Conservation (phyloP, 2,797 vertebrate species). For the Scarus forsteni region DNA sequence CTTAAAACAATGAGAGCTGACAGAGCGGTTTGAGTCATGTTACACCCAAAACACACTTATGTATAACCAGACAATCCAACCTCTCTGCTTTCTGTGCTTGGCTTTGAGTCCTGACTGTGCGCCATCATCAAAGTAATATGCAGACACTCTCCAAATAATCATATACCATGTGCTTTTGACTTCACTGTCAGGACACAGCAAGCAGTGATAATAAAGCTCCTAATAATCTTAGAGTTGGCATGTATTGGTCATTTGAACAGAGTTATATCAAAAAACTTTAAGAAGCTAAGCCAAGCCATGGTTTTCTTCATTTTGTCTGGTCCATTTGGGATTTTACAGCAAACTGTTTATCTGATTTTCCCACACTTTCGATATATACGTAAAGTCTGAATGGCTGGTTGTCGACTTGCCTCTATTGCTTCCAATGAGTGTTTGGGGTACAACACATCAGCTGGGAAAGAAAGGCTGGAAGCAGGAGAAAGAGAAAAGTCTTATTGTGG, state of each 20-base stretch:
- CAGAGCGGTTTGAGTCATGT: too few relatives aligned
- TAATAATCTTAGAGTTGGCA: conserved; percentile 49
- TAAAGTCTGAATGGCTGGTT: conserved; percentile 52
- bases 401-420: conserved; percentile 16
- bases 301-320: conserved; percentile 47
- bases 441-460: conserved; percentile 58
- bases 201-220: conserved; percentile 31
- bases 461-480: conserved; percentile 46
- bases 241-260: conserved; percentile 60
- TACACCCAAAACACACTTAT: too few relatives aligned
- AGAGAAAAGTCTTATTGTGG: conserved; percentile 79
- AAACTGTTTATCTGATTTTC: conserved; percentile 55
- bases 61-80: too few relatives aligned
- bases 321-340: conserved; percentile 36
- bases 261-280: conserved; percentile 38
- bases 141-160: too few relatives aligned
- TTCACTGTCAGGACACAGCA: too few relatives aligned
- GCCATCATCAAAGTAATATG: too few relatives aligned
- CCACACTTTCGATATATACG: conserved; percentile 47
- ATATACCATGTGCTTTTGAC: too few relatives aligned
- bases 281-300: conserved; percentile 37
- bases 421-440: conserved; percentile 50
- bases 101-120: too few relatives aligned
- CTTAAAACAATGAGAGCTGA: too few relatives aligned
- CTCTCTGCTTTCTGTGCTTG: too few relatives aligned